Evolutionary conservation across 2,113 vertebrate genomes (phyloP), one percentile per base, ranked within the genome.

Genomic region (Gadus chalcogrammus): DNA sequence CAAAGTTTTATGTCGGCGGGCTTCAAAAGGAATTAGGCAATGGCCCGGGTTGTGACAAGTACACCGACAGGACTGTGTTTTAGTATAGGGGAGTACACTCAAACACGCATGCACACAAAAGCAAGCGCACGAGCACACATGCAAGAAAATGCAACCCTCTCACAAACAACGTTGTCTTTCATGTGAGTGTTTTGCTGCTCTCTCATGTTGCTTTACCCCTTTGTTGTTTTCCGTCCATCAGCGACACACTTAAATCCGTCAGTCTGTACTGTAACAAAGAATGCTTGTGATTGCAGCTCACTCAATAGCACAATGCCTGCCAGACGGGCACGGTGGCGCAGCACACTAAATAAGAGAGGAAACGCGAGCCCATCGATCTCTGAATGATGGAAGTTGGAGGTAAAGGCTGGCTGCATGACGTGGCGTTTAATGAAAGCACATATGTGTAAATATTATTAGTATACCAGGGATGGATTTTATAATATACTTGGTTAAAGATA

Each of bases 241-340:
- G 61, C 67, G 74, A 64, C 75, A 73, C 66, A 70, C 80, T 72
- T 72, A 71, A 65, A 63, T 79, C 77, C 71, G 78, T 74, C 79
- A 74, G 58, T 84, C 80, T 82, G 64, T 67, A 42, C 31, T 0
- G 65, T 58, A 79, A 86, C 81, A 87, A 86, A 83, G 84, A 79
- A 61, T 17, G 69, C 70, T 80, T 85, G 77, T 82, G 78, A 56
- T 63, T 42, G 61, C 61, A 58, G 69, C 76, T 74, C 68, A 73
- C 75, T 80, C 73, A 73, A 79, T 22, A 73, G 58, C 59, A 68
- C 61, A 65, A 68, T 66, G 61, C 77, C 69, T 79, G 74, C 15
- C 64, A 70, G 69, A 77, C 48, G 20, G 22, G 1, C 65, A 9
- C 42, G 11, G 68, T 24, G 60, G 18, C 13, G 24, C 18, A 13